Conservation (phyloP, 2,797 vertebrate genomes). For the Coregonus suidteri region DNA sequence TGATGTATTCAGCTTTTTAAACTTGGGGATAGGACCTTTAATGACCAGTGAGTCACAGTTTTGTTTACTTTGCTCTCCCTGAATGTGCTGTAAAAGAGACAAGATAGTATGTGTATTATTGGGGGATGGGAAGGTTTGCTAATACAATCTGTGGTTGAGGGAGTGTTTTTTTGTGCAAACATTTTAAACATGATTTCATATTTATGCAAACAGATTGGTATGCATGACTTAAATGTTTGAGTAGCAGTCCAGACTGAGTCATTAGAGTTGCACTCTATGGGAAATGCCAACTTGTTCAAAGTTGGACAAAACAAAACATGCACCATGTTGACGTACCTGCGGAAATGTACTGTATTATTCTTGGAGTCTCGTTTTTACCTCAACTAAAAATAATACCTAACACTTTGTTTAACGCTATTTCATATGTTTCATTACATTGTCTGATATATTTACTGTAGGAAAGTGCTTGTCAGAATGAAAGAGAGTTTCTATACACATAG, state of each 20-base stretch:
- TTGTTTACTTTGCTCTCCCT: background rate
- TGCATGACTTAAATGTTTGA: background rate
- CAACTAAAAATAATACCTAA: no score
- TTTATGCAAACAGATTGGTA: background rate
- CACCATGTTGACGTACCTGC: conserved; percentile 33
- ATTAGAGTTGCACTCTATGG: background rate
- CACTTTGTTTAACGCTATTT: no score
- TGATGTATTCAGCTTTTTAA: conserved; percentile 25
- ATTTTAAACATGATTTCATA: background rate
- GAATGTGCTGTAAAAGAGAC: background rate
- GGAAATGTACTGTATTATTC: conserved; percentile 31
- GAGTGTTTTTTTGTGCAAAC: background rate
- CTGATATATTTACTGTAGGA: no score
- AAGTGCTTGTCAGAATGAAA: no score
- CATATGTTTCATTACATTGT: no score
- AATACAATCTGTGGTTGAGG: background rate
- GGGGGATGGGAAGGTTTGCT: background rate
- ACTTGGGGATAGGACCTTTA: background rate
- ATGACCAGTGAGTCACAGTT: background rate
- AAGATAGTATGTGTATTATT: background rate
- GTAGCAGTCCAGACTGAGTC: background rate
- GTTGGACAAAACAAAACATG: conserved; percentile 51
- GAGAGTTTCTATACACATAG: no score
- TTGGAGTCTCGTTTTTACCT: background rate
- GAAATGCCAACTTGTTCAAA: background rate